Conservation (phyloP, 2,888 invertebrate species). For the Lasioglossum oenotherae region DNA sequence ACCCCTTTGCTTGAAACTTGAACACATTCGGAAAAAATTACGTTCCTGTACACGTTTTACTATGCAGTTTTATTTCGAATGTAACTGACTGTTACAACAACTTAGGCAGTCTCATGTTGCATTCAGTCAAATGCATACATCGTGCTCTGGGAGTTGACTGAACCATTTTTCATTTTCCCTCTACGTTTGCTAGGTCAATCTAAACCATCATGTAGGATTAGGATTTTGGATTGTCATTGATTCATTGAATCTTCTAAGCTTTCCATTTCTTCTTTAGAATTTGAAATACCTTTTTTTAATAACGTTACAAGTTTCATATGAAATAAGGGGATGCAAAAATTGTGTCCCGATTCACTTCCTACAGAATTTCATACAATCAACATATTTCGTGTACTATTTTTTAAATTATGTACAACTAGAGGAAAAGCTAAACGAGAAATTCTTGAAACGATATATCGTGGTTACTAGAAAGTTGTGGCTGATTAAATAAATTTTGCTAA, state of each 20-base stretch:
- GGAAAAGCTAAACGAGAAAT: too few relatives aligned
- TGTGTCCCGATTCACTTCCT: too few relatives aligned
- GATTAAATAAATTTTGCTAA: neutral
- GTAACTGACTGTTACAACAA: constrained; percentile 18
- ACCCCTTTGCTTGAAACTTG: neutral
- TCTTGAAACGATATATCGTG: neutral
- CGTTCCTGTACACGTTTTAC: neutral
- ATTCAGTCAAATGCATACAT: neutral
- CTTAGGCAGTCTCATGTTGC: neutral
- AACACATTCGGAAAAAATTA: constrained; percentile 17
- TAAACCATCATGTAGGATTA: neutral
- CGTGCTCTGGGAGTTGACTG: neutral
- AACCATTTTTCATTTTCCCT: neutral
- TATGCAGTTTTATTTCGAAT: constrained; percentile 22
- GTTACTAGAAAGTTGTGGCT: neutral
- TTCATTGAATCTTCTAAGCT: neutral
- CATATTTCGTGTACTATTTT: too few relatives aligned
- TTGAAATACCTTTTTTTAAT: neutral
- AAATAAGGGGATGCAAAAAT: neutral
- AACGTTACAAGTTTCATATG: neutral
- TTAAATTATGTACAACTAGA: too few relatives aligned
- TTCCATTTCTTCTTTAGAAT: neutral
- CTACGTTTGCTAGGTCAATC: neutral
- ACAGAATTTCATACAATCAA: too few relatives aligned
- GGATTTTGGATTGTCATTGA: neutral